Percentiles rank a stretch among this genome's conserved stretches.
Conservation (phyloP, 1,140 invertebrate species). For the fruit fly (Drosophila melanogaster) region Release_6_plus_ISO1_MT NT_037436.4:22724001-22724500, state of each 20-base stretch:
- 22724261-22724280: neutral
- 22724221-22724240: neutral
- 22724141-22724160: too few relatives aligned
- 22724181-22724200: neutral
- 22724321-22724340: neutral
- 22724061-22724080: too few relatives aligned
- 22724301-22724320: neutral
- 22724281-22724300: neutral
- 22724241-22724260: neutral
- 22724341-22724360: neutral
- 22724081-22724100: too few relatives aligned
- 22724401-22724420: neutral
- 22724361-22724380: too few relatives aligned
- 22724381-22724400: neutral
- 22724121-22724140: too few relatives aligned
- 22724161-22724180: neutral
- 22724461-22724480: constrained; percentile 11
- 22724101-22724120: too few relatives aligned
- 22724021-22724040: too few relatives aligned
- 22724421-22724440: too few relatives aligned
- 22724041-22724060: too few relatives aligned
- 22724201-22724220: neutral
- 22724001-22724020: too few relatives aligned
- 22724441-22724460: neutral
- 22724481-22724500: constrained; percentile 7